phyloP scores from a whole-genome alignment of 1,140 invertebrate species.

The Globodera rostochiensis region DNA sequence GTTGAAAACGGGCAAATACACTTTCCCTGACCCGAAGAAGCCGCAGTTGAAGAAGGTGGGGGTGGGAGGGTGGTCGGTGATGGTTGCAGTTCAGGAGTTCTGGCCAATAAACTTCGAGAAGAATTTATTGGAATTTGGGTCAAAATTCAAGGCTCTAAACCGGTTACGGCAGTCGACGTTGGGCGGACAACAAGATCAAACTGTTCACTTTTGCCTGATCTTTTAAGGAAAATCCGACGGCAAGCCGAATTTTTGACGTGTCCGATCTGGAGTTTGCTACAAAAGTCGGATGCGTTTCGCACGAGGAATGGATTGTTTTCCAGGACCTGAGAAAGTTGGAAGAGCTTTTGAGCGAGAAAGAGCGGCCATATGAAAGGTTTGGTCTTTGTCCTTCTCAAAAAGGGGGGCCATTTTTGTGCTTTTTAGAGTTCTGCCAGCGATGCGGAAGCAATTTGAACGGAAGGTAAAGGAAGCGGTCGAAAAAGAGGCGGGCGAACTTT shows the following conservation, averaged over 20 bases:
- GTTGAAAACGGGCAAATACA: constrained; percentile 52
- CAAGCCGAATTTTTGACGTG: constrained; percentile 44
- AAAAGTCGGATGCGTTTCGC: constrained; percentile 44
- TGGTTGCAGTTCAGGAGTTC: no score
- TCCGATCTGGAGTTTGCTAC: constrained; percentile 48
- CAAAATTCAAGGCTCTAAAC: no score
- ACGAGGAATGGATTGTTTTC: constrained; percentile 56
- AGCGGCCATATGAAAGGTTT: constrained; percentile 52
- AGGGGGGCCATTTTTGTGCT: background rate
- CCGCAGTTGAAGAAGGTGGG: constrained; percentile 56
- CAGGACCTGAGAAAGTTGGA: constrained; percentile 46
- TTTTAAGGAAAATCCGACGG: constrained; percentile 54
- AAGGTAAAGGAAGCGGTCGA: constrained; percentile 39
- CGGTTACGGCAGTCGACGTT: no score
- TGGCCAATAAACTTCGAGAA: no score
- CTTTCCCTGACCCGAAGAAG: constrained; percentile 54
- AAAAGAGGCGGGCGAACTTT: constrained; percentile 42
- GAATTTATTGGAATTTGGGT: no score
- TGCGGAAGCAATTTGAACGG: constrained; percentile 51
- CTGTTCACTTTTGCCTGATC: background rate
- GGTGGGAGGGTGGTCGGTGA: no score
- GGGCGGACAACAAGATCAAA: background rate
- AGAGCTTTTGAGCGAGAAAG: constrained; percentile 32
- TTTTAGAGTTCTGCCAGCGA: constrained; percentile 52
- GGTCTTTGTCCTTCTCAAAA: background rate